Evolutionary conservation across 2,113 vertebrate genomes (phyloP).

Genomic region (Ptychochromis oligacanthus): DNA sequence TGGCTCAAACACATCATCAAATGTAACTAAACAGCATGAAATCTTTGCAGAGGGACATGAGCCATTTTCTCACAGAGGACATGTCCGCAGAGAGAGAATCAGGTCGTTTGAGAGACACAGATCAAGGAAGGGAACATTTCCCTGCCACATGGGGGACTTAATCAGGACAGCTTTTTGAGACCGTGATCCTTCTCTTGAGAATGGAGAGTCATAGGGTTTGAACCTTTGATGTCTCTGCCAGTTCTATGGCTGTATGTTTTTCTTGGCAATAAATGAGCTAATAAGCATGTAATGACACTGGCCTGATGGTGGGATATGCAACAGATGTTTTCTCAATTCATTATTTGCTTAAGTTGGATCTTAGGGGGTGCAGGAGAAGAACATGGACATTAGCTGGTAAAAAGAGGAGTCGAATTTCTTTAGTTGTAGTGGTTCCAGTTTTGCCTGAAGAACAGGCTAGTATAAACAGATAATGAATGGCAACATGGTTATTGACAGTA

Average conservation of each 20-base stretch:
- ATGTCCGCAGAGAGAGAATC: constrained; percentile 30
- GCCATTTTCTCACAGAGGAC: constrained; percentile 25
- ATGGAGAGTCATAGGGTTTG: background rate
- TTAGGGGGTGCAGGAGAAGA: background rate
- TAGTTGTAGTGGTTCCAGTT: background rate
- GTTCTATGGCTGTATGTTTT: constrained; percentile 5
- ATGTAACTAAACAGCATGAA: constrained; percentile 41
- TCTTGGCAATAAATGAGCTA: constrained; percentile 33
- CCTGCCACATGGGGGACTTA: constrained; percentile 47
- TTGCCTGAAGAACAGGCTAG: background rate
- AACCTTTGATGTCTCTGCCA: constrained; percentile 60
- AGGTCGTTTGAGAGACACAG: constrained; percentile 40
- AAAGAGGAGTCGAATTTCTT: too few relatives aligned
- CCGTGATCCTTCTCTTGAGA: constrained; percentile 50
- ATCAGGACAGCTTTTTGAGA: constrained; percentile 42
- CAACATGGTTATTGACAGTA: too few relatives aligned
- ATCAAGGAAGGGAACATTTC: constrained; percentile 51
- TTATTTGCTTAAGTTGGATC: constrained; percentile 20
- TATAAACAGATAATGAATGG: background rate
- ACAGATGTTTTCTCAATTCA: constrained; percentile 50
- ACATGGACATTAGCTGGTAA: background rate
- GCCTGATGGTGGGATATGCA: constrained; percentile 8
- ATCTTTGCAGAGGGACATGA: background rate
- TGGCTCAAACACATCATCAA: background rate
- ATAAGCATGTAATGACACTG: constrained; percentile 42